Evolutionary conservation across 1,140 invertebrate genomes (phyloP), one percentile per base, ranked within the genome.

Genomic region (Rhyacophila brunnea): DNA sequence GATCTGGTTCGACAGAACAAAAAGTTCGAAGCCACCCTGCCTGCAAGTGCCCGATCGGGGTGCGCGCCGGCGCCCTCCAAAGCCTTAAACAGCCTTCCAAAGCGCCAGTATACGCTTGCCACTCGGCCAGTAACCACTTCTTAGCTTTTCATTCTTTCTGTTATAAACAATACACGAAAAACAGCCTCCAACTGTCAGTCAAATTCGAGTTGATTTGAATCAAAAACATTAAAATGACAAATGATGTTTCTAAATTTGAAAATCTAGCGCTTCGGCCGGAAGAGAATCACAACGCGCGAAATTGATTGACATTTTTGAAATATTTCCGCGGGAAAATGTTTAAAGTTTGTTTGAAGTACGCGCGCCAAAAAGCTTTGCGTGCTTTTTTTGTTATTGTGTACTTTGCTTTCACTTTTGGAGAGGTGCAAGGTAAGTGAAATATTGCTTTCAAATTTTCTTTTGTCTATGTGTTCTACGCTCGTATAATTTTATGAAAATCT

Each of bases 301-400:
- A 28, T 28, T 19, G 18, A 10, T 28, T 32, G 42, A 1, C 19
- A 28, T 10, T n/a, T n/a, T 23, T 51, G 17, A 20, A 19, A 15
- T 9, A 13, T 17, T 17, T 55, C 14, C 28, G 7, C 17, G 7
- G 32, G 18, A 57, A 49, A 57, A 48, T 57, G 44, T 57, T 57
- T 20, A 57, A 43, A 43, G 45, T 49, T 48, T 42, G 46, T 48
- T 57, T 57, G 3, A 42, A 35, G 23, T 57, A 42, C 34, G 44
- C 35, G 17, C 46, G 46, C n/a, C 17, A 15, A 13, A 43, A 57
- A 43, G 46, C 46, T 17, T 17, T 49, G n/a, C 44, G 32, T 48
- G 54, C 54, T 35, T 20, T 57, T 40, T 57, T 57, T 43, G 45
- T 57, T 48, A 10, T 57, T 38, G 35, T 57, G 45, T 49, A 13